A percentile compares a stretch with the other conserved stretches of the same genome.
These are phyloP conservation scores for Rostratula benghalensis DNA, from an alignment of 2,113 vertebrate species.

Conservation along the genomic window DNA sequence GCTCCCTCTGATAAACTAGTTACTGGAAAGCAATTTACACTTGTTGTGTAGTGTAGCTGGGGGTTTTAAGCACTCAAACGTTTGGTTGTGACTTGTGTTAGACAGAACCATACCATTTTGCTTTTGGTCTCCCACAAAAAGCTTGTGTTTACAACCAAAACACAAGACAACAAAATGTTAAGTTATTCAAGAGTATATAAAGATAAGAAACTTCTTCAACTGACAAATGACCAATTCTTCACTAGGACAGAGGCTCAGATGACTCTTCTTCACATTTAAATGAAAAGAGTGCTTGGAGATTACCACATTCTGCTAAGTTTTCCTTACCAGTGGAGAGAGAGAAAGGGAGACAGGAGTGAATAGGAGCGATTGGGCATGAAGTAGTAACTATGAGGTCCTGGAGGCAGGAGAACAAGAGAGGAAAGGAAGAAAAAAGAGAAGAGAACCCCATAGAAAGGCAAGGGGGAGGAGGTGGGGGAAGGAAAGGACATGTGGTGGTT, in stretches of 20 bases:
- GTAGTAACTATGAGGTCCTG: conserved; percentile 50
- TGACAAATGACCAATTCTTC: conserved; percentile 28
- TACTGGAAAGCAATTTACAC: background rate
- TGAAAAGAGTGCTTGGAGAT: conserved; percentile 31
- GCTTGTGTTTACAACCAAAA: background rate
- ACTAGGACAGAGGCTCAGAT: background rate
- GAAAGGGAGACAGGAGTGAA: background rate
- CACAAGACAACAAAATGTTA: background rate
- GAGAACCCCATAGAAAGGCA: conserved; percentile 27
- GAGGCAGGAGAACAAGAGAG: conserved; percentile 15
- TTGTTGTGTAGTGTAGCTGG: background rate
- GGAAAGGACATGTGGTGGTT: background rate
- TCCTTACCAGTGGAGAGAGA: conserved; percentile 29
- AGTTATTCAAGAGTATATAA: background rate
- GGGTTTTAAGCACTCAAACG: background rate
- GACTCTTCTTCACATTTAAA: conserved; percentile 52
- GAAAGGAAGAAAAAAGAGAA: conserved; percentile 34
- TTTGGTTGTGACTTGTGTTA: background rate
- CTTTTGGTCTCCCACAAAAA: background rate
- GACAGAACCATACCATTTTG: background rate
- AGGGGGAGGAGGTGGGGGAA: background rate
- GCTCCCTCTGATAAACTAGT: background rate
- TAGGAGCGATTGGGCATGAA: conserved; percentile 43
- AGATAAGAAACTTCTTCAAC: conserved; percentile 23
- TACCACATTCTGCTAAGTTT: conserved; percentile 45